These are phyloP conservation scores for Drosophila arawakana DNA, from an alignment of 1,140 invertebrate species.

Conservation along the genomic window DNA sequence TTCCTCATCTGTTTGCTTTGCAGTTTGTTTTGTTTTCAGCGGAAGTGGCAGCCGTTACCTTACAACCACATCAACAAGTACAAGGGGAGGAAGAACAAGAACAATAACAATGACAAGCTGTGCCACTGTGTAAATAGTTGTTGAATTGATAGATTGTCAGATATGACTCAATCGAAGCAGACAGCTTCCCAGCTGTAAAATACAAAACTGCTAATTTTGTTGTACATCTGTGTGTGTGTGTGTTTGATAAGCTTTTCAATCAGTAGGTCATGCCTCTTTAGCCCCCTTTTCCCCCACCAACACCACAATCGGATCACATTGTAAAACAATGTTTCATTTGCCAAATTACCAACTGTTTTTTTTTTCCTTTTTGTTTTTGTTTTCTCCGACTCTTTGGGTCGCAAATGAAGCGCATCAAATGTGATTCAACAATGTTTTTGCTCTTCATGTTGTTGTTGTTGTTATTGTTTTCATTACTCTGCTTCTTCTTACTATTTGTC, in stretches of 20 bases:
- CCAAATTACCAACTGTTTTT: conserved; percentile 46
- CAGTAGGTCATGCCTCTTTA: conserved; percentile 4
- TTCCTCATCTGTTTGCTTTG: conserved; percentile 11
- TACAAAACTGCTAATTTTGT: background rate
- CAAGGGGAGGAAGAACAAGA: conserved; percentile 2
- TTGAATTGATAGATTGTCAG: conserved; percentile 45
- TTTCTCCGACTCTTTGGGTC: background rate
- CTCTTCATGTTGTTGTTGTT: too few species aligned
- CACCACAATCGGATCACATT: conserved; percentile 16
- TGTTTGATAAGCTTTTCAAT: conserved; percentile 22
- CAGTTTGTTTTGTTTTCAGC: conserved; percentile 32
- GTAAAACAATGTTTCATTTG: conserved; percentile 18
- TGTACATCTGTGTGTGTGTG: too few species aligned
- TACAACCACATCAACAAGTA: conserved; percentile 24
- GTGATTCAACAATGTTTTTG: conserved; percentile 37
- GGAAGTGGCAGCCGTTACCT: conserved; percentile 45
- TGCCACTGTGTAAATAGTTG: conserved; percentile 53
- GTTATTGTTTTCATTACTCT: background rate
- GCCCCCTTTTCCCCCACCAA: background rate
- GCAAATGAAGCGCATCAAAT: conserved; percentile 41
- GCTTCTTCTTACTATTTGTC: conserved; percentile 8
- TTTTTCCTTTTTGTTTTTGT: conserved; percentile 15
- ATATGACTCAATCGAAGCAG: conserved; percentile 36
- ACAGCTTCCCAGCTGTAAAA: conserved; percentile 2
- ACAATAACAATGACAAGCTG: conserved; percentile 30